phyloP scores from a whole-genome alignment of 2,797 vertebrate species.

The Mastacembelus armatus region DNA sequence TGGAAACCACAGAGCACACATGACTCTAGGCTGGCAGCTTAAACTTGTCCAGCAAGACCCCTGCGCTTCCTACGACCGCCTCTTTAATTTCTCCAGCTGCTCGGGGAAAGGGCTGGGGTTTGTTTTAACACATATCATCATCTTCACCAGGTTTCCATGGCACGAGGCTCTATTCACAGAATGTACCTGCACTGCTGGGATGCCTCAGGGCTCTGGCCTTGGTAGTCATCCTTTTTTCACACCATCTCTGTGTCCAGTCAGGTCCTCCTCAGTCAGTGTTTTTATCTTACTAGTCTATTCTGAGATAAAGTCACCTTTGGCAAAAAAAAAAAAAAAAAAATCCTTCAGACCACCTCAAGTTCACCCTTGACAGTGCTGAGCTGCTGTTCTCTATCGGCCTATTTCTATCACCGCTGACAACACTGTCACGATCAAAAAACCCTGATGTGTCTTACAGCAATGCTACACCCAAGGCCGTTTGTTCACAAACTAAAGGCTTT shows the following conservation, averaged over 20 bases:
- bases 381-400: background rate
- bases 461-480: no score
- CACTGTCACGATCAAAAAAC: no score
- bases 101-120: slow-evolving; percentile 9
- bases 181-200: background rate
- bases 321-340: background rate
- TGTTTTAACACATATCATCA: slow-evolving; percentile 25
- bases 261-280: slow-evolving; percentile 1
- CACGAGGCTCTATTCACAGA: background rate
- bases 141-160: background rate
- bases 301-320: slow-evolving; percentile 4
- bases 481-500: no score
- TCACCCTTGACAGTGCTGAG: slow-evolving; percentile 1
- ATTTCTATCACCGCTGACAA: background rate
- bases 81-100: slow-evolving; percentile 39
- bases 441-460: no score
- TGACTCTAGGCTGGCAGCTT: slow-evolving; percentile 36
- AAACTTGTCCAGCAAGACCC: slow-evolving; percentile 47
- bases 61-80: slow-evolving; percentile 15
- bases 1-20: slow-evolving; percentile 53
- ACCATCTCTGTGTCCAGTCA: slow-evolving; percentile 1
- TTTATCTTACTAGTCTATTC: slow-evolving; percentile 3
- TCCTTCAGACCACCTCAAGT: slow-evolving; percentile 1
- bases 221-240: slow-evolving; percentile 14
- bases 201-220: slow-evolving; percentile 20